Conservation (phyloP, 2,797 vertebrate genomes). For the Loris lydekkerianus region DNA sequence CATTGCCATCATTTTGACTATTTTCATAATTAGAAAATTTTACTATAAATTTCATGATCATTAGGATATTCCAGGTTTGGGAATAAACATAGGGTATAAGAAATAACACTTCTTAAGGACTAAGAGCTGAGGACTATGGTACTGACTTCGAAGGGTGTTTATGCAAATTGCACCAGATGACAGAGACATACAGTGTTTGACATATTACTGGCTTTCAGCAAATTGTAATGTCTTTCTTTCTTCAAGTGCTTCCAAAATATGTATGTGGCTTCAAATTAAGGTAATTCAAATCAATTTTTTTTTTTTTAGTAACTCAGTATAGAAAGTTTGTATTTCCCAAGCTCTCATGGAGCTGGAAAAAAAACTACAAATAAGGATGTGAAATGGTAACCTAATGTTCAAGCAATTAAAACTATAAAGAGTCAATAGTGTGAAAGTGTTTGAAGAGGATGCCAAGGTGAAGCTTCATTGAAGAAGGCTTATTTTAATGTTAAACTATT, state of each 20-base stretch:
- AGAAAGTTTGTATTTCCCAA: neutral
- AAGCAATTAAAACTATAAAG: neutral
- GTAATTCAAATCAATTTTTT: too few relatives aligned
- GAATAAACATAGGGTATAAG: neutral
- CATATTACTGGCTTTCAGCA: conserved; percentile 47
- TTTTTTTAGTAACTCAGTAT: neutral
- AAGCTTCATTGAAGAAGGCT: neutral
- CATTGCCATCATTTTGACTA: neutral
- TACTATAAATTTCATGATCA: neutral
- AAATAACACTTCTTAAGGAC: neutral
- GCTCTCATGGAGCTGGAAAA: neutral
- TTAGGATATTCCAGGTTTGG: neutral
- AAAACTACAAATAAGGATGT: neutral
- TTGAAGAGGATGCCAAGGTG: too few relatives aligned
- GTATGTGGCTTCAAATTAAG: neutral
- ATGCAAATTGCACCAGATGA: too few relatives aligned
- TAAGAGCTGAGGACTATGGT: neutral
- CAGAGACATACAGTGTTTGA: neutral
- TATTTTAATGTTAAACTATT: neutral
- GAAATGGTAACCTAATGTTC: neutral
- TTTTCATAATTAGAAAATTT: neutral
- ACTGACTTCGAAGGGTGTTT: too few relatives aligned
- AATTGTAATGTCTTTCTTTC: conserved; percentile 52
- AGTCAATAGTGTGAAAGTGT: neutral
- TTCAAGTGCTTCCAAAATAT: conserved; percentile 58